Percentiles rank a stretch among this genome's conserved stretches.
These are phyloP conservation scores for Crotalus helleri DNA, from an alignment of 2,113 vertebrate genomes.

Conservation along the genomic window DNA sequence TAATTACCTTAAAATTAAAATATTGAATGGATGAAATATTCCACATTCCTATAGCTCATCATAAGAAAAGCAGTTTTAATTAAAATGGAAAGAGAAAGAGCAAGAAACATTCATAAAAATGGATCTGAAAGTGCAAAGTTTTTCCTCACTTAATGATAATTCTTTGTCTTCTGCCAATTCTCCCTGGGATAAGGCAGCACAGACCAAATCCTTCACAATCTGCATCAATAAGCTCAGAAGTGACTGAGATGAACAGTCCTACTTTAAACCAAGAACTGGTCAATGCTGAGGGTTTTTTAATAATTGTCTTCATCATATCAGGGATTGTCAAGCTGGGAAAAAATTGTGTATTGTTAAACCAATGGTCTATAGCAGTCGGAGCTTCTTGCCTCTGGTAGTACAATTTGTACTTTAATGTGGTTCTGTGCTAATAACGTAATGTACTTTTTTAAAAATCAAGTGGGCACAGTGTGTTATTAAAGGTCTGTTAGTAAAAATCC, in stretches of 20 bases:
- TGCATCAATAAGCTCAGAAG: not conserved
- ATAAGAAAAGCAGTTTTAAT: conserved; percentile 35
- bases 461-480: conserved; percentile 31
- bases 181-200: not conserved
- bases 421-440: conserved; percentile 41
- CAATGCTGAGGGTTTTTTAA: conserved; percentile 28
- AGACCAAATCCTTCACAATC: not conserved
- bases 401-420: conserved; percentile 41
- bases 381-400: not conserved
- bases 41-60: conserved; percentile 15
- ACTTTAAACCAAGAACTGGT: conserved; percentile 21
- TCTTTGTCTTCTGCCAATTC: conserved; percentile 4
- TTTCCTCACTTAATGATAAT: not conserved
- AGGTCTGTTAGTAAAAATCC: not conserved
- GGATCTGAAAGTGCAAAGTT: not conserved
- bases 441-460: conserved; percentile 6
- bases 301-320: conserved; percentile 20
- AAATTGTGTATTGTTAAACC: conserved; percentile 3
- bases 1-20: conserved; percentile 24
- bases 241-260: not conserved
- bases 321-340: conserved; percentile 12
- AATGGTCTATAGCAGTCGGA: not conserved
- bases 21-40: conserved; percentile 49
- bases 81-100: conserved; percentile 22
- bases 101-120: conserved; percentile 24